A percentile compares a stretch with the other conserved stretches of the same genome.
These are phyloP conservation scores for Tarsius wallacei DNA, from an alignment of 2,797 vertebrate genomes.

Conservation along the genomic window DNA sequence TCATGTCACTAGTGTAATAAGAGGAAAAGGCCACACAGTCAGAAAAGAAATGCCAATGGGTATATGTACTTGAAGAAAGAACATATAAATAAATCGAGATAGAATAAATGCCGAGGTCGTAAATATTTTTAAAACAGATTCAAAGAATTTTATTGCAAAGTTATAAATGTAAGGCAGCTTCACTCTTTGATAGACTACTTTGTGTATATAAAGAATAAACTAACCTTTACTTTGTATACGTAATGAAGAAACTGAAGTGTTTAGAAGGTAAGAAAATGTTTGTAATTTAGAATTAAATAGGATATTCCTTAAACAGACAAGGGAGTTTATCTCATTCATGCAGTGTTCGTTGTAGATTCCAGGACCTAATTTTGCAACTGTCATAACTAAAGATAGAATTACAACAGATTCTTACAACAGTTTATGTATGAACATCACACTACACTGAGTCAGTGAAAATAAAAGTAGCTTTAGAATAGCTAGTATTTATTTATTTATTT, in stretches of 20 bases:
- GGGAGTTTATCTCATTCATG: background rate
- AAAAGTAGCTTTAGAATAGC: background rate
- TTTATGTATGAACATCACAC: background rate
- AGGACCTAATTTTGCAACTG: background rate
- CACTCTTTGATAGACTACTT: background rate
- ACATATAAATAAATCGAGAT: background rate
- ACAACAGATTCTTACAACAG: background rate
- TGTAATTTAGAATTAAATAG: background rate
- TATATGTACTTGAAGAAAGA: background rate
- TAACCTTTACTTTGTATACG: background rate
- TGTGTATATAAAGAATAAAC: background rate
- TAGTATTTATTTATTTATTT: background rate
- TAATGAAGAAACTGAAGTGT: background rate
- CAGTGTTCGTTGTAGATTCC: background rate
- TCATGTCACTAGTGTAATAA: background rate
- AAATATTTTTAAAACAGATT: background rate
- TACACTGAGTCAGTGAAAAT: background rate
- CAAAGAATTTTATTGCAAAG: background rate
- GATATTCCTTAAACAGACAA: background rate
- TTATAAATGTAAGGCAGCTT: background rate
- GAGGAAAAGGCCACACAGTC: background rate
- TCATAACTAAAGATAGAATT: slow-evolving; percentile 11
- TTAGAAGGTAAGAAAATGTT: slow-evolving; percentile 21
- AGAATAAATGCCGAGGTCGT: background rate
- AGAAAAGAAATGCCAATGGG: background rate